Base-by-base conservation (phyloP, 2,113 vertebrate species). In the Lycocorax pyrrhopterus region DNA sequence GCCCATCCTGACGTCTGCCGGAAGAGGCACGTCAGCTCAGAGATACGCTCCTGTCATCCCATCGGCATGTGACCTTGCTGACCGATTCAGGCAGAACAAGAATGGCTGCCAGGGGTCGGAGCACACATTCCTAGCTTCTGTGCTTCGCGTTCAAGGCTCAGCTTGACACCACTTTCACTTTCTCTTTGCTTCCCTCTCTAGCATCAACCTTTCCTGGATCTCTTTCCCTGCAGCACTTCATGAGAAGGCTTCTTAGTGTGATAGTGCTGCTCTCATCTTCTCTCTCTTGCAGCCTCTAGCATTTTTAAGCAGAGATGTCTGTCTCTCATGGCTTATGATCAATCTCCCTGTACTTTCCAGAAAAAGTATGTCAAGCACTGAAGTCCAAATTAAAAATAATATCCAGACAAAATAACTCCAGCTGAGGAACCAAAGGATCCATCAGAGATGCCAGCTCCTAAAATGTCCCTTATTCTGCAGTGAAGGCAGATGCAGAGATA, bases 161-260 rank as follows among this genome's bases (percentile, higher is more conserved):
- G 46, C 51, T 83, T 69, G 56, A 51, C 59, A 39, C 12, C 63
- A 20, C 84, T 97, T 95, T 93, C 78, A 79, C 59, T 96, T 96
- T 93, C 66, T 94, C 43, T 94, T 95, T 62, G 74, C 49, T 63
- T 84, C 72, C 39, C 23, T 59, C 37, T 72, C 55, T 33, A 66
- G 33, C 46, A 43, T 78, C 78, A 49, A 22, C 56, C 8, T 94
- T 76, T 68, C 69, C 52, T 53, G 77, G 15, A 55, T 81, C 21
- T 76, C 23, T 43, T 84, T 47, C 27, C 53, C 16, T 16, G 37
- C 2, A 3, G 29, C 55, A 2, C 11, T 33, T 69, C 32, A 53
- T 53, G n/a, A 43, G 23, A 83, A 74, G 19, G 74, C 21, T 47
- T 55, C 59, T 71, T 47, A 16, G 20, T 13, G 62, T 68, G 77